Evolutionary conservation across 2,797 vertebrate species (phyloP).

Genomic region (Parauchenoglanis punctatus): DNA sequence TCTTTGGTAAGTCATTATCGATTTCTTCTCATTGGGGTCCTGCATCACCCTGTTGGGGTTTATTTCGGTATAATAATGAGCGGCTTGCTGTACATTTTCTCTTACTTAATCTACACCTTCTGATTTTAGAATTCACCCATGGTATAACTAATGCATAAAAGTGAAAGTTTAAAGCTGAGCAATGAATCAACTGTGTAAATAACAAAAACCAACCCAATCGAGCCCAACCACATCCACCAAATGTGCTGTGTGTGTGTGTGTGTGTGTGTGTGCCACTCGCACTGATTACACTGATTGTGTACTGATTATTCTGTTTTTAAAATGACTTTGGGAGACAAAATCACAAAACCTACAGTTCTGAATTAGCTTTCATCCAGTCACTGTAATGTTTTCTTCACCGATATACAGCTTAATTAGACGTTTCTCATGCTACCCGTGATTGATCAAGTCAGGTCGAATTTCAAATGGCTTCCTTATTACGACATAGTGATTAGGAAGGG

Average conservation of each 20-base stretch:
- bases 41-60: too few relatives aligned
- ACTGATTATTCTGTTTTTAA: too few relatives aligned
- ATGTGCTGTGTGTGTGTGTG: conserved; percentile 41
- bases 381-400: too few relatives aligned
- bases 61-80: too few relatives aligned
- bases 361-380: neutral
- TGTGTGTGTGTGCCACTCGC: neutral
- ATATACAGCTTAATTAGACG: too few relatives aligned
- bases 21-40: too few relatives aligned
- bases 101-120: neutral
- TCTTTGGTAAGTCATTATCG: too few relatives aligned
- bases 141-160: conserved; percentile 36
- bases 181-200: conserved; percentile 4
- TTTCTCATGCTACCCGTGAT: too few relatives aligned
- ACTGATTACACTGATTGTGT: too few relatives aligned
- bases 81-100: too few relatives aligned
- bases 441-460: too few relatives aligned
- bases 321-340: neutral
- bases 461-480: too few relatives aligned
- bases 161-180: conserved; percentile 52
- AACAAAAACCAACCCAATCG: conserved; percentile 4
- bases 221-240: conserved; percentile 44
- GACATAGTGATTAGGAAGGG: neutral
- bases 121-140: neutral
- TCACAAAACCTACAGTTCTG: neutral